Percentiles rank a stretch among this genome's conserved stretches.
phyloP scores from a whole-genome alignment of 2,113 vertebrate species.

The Coryphaenoides rupestris region DNA sequence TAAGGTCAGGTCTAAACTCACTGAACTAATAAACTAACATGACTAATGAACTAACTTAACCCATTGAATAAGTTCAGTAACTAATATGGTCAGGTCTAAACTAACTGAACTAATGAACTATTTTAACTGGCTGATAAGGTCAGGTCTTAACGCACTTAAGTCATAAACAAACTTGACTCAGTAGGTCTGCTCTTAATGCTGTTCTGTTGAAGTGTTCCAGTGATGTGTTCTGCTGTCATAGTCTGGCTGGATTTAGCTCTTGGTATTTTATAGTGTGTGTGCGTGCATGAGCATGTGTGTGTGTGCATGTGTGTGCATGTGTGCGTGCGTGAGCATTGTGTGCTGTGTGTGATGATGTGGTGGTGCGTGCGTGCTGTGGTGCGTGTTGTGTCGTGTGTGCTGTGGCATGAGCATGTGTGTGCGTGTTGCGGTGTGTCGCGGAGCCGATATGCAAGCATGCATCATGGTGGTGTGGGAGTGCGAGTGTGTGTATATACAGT shows the following conservation, averaged over 20 bases:
- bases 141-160: no score
- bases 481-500: constrained; percentile 11
- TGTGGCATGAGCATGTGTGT: constrained; percentile 3
- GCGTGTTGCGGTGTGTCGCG: not conserved
- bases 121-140: no score
- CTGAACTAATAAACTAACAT: no score
- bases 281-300: constrained; percentile 2
- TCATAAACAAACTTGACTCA: no score
- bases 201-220: not conserved
- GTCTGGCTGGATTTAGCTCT: not conserved
- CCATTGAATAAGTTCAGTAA: no score
- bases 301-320: not conserved
- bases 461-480: no score
- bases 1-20: no score
- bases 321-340: constrained; percentile 3
- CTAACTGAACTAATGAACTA: no score
- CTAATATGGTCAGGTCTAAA: no score
- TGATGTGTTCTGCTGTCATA: not conserved
- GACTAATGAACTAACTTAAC: no score
- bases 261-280: not conserved
- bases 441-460: no score
- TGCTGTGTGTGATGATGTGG: constrained; percentile 11
- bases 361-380: constrained; percentile 14
- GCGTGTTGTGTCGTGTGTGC: not conserved
- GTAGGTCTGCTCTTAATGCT: no score